These are phyloP conservation scores for Drosophila lacteicornis DNA, from an alignment of 1,140 invertebrate genomes.

Conservation along the genomic window DNA sequence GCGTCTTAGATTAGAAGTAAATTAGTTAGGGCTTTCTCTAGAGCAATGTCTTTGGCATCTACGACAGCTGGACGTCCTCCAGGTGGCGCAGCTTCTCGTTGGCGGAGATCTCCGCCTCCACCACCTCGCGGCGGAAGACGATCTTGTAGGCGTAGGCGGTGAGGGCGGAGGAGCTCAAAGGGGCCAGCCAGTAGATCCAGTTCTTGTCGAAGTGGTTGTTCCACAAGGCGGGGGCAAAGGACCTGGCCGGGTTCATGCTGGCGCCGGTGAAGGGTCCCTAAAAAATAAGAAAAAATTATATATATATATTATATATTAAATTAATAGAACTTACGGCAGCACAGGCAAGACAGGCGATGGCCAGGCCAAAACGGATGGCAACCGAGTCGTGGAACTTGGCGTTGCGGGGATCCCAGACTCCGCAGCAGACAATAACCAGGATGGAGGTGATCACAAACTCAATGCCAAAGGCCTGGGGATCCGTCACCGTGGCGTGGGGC, in stretches of 20 bases:
- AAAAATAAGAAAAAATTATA: slow-evolving; percentile 22
- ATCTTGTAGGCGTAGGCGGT: slow-evolving; percentile 88
- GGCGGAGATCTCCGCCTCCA: slow-evolving; percentile 54
- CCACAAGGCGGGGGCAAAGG: slow-evolving; percentile 91
- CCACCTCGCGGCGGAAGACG: slow-evolving; percentile 85
- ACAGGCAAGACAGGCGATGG: slow-evolving; percentile 87
- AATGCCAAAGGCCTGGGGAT: slow-evolving; percentile 86
- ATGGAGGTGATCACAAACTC: slow-evolving; percentile 88
- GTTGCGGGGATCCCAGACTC: slow-evolving; percentile 88
- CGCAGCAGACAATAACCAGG: slow-evolving; percentile 88
- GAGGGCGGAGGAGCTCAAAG: slow-evolving; percentile 86
- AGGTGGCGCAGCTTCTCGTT: slow-evolving; percentile 70
- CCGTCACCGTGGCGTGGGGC: slow-evolving; percentile 85
- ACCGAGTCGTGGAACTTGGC: slow-evolving; percentile 86
- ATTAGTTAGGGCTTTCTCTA: slow-evolving; percentile 54
- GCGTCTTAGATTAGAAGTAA: slow-evolving; percentile 59
- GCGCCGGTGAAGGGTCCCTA: slow-evolving; percentile 91
- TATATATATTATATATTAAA: not conserved
- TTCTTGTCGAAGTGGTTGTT: slow-evolving; percentile 89
- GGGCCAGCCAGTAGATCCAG: slow-evolving; percentile 93
- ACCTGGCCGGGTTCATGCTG: slow-evolving; percentile 93
- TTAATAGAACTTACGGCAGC: slow-evolving; percentile 84
- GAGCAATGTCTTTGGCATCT: slow-evolving; percentile 53
- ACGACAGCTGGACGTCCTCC: slow-evolving; percentile 77
- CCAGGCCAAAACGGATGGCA: slow-evolving; percentile 88